phyloP scores from a whole-genome alignment of 1,140 invertebrate species.

The Solenopsis fugax region DNA sequence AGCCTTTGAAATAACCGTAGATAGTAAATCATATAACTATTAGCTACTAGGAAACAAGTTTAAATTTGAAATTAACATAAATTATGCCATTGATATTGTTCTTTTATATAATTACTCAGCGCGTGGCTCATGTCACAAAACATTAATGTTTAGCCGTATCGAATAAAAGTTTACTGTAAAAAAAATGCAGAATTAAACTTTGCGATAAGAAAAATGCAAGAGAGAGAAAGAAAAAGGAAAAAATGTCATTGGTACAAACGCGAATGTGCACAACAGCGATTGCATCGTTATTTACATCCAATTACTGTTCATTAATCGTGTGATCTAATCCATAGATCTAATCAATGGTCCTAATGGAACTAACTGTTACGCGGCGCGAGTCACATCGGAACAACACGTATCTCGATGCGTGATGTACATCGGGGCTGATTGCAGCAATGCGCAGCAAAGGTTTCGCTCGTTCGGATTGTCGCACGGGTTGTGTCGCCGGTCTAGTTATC shows the following conservation, averaged over 20 bases:
- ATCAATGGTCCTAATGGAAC: conserved; percentile 28
- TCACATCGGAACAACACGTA: background rate
- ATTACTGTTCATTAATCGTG: conserved; percentile 38
- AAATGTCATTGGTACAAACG: background rate
- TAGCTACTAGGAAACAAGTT: background rate
- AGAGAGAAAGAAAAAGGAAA: background rate
- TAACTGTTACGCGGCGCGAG: background rate
- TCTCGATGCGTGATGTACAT: background rate
- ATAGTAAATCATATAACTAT: background rate
- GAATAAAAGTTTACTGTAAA: background rate
- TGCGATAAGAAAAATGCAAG: background rate
- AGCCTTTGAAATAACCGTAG: background rate
- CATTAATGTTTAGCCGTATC: background rate
- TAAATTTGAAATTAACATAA: conserved; percentile 2
- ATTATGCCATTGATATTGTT: background rate
- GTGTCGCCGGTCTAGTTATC: conserved; percentile 47
- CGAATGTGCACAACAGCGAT: background rate
- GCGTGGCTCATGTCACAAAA: background rate
- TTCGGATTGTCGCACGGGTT: conserved; percentile 18
- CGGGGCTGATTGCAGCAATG: background rate
- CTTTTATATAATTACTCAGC: background rate
- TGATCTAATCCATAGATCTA: conserved; percentile 12
- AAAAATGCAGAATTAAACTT: background rate
- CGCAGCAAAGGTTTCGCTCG: conserved; percentile 25
- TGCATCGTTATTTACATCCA: conserved; percentile 30